Percentiles rank a stretch among this genome's conserved stretches.
Conservation (phyloP, 2,797 vertebrate species). For the Chanos chanos region DNA sequence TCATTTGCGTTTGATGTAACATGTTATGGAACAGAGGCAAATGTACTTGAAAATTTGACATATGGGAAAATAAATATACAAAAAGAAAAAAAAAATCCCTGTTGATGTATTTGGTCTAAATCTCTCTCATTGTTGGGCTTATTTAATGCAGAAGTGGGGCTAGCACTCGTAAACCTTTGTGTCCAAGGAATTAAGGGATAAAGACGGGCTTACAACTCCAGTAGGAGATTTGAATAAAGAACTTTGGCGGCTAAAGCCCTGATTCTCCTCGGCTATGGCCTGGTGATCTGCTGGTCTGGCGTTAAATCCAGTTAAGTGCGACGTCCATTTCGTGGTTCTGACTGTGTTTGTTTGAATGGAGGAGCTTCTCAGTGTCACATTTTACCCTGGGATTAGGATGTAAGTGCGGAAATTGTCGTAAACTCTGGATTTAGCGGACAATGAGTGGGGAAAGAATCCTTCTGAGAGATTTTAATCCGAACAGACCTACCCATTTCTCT, state of each 20-base stretch:
- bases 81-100: no score
- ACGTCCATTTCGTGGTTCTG: constrained; percentile 13
- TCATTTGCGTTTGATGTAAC: no score
- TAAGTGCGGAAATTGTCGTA: no score
- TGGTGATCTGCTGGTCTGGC: constrained; percentile 1
- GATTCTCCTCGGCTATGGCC: constrained; percentile 28
- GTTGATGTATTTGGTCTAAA: no score
- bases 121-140: no score
- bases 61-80: no score
- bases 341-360: constrained; percentile 11
- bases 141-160: background rate
- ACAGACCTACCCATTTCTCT: background rate
- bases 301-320: constrained; percentile 34
- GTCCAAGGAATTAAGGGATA: constrained; percentile 25
- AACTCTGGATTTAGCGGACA: background rate
- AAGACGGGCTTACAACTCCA: constrained; percentile 2
- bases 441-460: background rate
- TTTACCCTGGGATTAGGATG: background rate
- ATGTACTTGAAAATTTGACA: no score
- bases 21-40: no score
- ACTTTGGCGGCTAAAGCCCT: no score
- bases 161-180: constrained; percentile 15
- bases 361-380: constrained; percentile 1
- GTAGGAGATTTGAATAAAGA: constrained; percentile 27
- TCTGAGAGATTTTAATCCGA: background rate